These are phyloP conservation scores for Lepus townsendii DNA, from an alignment of 2,797 vertebrate genomes.

Conservation along the genomic window DNA sequence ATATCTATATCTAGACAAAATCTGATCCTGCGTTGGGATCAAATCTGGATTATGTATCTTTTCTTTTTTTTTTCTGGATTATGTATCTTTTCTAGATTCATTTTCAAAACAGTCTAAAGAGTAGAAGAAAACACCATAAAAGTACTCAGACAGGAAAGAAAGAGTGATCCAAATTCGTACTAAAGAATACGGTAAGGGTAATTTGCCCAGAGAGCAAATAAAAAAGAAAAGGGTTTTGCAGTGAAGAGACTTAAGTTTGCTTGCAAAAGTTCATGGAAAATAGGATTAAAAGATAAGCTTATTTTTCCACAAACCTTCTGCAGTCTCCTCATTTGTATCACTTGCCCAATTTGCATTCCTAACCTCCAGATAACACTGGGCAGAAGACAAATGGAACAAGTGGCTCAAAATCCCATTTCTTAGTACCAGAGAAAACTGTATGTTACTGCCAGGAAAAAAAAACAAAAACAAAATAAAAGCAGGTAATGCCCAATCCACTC, in stretches of 20 bases:
- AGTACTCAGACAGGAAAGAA: slow-evolving; percentile 51
- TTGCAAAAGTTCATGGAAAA: no score
- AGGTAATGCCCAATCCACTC: neutral
- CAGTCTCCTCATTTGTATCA: neutral
- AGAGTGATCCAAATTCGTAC: slow-evolving; percentile 16
- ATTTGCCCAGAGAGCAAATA: slow-evolving; percentile 41
- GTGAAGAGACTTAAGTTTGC: neutral
- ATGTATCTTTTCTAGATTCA: neutral
- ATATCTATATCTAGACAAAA: neutral
- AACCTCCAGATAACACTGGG: slow-evolving; percentile 1
- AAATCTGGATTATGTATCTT: slow-evolving; percentile 24
- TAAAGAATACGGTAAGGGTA: slow-evolving; percentile 53
- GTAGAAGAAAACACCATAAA: slow-evolving; percentile 53
- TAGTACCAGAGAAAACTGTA: neutral
- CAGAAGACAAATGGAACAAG: slow-evolving; percentile 37
- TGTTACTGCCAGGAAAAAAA: neutral
- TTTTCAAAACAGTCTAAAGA: slow-evolving; percentile 67
- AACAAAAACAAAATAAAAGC: no score
- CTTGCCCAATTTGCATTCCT: slow-evolving; percentile 37
- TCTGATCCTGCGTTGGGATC: neutral
- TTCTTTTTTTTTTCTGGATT: neutral
- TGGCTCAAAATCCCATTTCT: neutral
- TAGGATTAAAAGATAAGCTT: no score
- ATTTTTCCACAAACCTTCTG: no score
- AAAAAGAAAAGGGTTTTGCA: slow-evolving; percentile 11